Percentiles rank a stretch among this genome's conserved stretches.
Conservation (phyloP, 1,140 invertebrate species). For the Lutraria rhynchaena region DNA sequence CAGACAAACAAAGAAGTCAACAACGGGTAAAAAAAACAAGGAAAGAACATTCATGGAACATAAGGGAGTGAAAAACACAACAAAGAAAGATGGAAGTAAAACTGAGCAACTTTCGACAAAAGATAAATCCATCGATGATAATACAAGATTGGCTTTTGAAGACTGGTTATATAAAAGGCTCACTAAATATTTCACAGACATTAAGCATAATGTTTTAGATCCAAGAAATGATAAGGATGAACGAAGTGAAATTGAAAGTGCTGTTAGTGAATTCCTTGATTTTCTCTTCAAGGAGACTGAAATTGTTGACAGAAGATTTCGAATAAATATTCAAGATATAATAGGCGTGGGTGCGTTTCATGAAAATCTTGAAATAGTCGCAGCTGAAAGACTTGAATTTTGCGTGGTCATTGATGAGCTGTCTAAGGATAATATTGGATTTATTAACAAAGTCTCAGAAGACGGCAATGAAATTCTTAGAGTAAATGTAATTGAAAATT, state of each 20-base stretch:
- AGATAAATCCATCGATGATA: conserved; percentile 11
- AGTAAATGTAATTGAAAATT: conserved; percentile 40
- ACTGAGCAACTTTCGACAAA: not conserved
- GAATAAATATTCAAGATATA: not conserved
- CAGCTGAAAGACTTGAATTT: conserved; percentile 11
- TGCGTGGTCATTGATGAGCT: conserved; percentile 34
- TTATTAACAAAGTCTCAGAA: not conserved
- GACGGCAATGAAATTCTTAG: conserved; percentile 24
- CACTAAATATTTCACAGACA: conserved; percentile 44
- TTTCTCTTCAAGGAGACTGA: conserved; percentile 42
- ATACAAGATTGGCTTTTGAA: conserved; percentile 37
- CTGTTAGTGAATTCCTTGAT: conserved; percentile 35
- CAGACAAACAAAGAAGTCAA: not conserved
- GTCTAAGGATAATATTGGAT: conserved; percentile 25
- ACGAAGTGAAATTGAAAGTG: conserved; percentile 20
- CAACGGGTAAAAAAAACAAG: not conserved
- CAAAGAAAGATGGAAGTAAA: too few relatives aligned
- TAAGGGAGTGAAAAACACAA: not conserved
- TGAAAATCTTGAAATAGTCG: conserved; percentile 34
- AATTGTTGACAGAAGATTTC: conserved; percentile 24
- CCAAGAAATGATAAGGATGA: conserved; percentile 5
- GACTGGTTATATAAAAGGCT: conserved; percentile 40
- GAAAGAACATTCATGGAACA: conserved; percentile 9
- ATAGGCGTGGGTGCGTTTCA: conserved; percentile 26
- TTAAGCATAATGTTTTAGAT: conserved; percentile 27